Conservation (phyloP, 2,888 invertebrate genomes). For the Tortricodes alternella region DNA sequence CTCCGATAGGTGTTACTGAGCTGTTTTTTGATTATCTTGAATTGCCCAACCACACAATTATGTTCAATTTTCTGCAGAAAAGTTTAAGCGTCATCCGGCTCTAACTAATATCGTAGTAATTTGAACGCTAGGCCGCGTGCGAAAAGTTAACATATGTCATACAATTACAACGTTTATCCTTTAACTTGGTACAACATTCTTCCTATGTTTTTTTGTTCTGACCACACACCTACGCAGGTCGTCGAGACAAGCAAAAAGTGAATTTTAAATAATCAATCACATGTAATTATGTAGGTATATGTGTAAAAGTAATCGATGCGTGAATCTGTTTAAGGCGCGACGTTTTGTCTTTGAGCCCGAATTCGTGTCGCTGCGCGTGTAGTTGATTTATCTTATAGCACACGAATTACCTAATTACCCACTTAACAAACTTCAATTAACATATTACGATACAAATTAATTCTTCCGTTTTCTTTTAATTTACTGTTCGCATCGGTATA, state of each 20-base stretch:
- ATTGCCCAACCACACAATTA: not conserved
- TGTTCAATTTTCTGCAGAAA: too few relatives aligned
- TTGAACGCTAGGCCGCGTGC: too few relatives aligned
- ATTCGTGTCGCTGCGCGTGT: not conserved
- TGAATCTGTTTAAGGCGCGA: slow-evolving; percentile 14
- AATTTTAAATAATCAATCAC: slow-evolving; percentile 54
- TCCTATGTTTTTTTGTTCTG: slow-evolving; percentile 40
- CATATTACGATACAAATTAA: slow-evolving; percentile 24
- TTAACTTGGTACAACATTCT: slow-evolving; percentile 10
- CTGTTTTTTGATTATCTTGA: not conserved
- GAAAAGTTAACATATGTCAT: slow-evolving; percentile 10
- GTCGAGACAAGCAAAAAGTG: slow-evolving; percentile 43
- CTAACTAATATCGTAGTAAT: too few relatives aligned
- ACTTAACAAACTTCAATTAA: slow-evolving; percentile 11
- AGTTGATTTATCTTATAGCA: slow-evolving; percentile 11
- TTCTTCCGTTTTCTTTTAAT: slow-evolving; percentile 3
- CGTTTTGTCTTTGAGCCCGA: slow-evolving; percentile 15
- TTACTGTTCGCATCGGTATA: not conserved
- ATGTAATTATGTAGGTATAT: slow-evolving; percentile 22
- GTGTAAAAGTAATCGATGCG: slow-evolving; percentile 8
- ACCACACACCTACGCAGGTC: slow-evolving; percentile 47
- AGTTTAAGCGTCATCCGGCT: slow-evolving; percentile 4
- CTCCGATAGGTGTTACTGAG: slow-evolving; percentile 7
- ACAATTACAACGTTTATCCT: slow-evolving; percentile 13
- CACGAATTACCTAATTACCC: slow-evolving; percentile 13